Base-by-base conservation (phyloP, 1,140 invertebrate genomes). In the Ceratosolen fusciceps region DNA sequence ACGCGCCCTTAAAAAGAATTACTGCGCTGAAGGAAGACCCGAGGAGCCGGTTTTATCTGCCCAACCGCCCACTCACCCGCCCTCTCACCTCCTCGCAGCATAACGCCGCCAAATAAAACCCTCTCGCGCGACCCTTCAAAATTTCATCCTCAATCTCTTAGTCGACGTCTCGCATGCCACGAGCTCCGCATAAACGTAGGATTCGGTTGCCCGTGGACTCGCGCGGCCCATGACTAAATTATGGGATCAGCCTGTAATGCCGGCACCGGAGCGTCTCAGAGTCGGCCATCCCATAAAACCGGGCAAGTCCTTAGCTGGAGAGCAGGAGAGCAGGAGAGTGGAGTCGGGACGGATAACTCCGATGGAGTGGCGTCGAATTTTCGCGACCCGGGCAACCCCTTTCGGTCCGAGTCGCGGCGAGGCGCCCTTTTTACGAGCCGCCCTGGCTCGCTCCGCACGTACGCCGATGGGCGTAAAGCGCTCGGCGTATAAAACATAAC, bases 401-500 rank as follows among this genome's bases (percentile, higher is more conserved):
- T 78, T 37, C 26, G 34, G 52, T 60, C n/a, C 62, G 47, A 39
- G 43, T 73, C 49, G 5, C 67, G 24, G 34, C 37, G 62, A 72
- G 31, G n/a, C 47, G 74, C 67, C 21, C 56, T 24, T 47, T 47
- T 47, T 29, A 26, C 47, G 78, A 49, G 70, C 31, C 19, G 52
- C 29, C 37, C 34, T 37, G 31, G 7, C 21, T 39, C 24, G 67
- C 5, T 14, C 4, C 0, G 7, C 3, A 16, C 21, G 21, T 1
- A 0, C 0, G 65, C 29, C 52, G 47, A 12, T 24, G 81, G 68
- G 79, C 77, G 77, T 83, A 85, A 85, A 86, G 39, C 2, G 82
- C 75, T 81, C 81, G 77, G 80, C 82, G 82, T 86, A 83, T 86
- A 86, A 88, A 87, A 84, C 82, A 79, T 87, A 86, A 89, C 84